Conservation (phyloP, 1,140 invertebrate species). For the Zelostemma sp. region DNA sequence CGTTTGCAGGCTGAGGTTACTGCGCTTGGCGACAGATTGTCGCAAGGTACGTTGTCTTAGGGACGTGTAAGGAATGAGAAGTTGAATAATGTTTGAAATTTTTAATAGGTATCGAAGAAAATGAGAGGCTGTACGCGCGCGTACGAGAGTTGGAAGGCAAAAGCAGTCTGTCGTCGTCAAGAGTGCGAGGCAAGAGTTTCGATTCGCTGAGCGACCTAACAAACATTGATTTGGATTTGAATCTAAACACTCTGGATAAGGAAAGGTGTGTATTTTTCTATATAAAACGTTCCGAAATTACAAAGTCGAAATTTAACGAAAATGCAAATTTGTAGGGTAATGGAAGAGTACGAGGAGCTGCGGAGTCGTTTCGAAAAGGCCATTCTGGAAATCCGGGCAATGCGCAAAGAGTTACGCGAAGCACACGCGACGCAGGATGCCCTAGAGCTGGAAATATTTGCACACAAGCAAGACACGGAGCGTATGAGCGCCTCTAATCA, state of each 20-base stretch:
- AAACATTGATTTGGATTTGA: constrained; percentile 81
- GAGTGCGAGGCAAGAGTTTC: constrained; percentile 76
- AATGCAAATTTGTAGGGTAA: constrained; percentile 72
- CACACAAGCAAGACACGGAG: constrained; percentile 80
- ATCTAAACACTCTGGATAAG: constrained; percentile 80
- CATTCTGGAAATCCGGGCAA: constrained; percentile 83
- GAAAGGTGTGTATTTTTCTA: constrained; percentile 73
- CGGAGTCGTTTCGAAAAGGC: constrained; percentile 84
- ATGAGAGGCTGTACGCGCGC: constrained; percentile 78
- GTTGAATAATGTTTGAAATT: not conserved
- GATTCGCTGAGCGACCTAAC: constrained; percentile 86
- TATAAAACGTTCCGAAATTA: too few species aligned
- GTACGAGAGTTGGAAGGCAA: constrained; percentile 79
- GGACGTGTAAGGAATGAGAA: not conserved
- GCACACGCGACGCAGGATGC: constrained; percentile 84
- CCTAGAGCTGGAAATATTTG: constrained; percentile 81
- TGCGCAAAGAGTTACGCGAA: constrained; percentile 86
- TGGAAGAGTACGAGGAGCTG: constrained; percentile 84
- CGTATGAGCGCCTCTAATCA: constrained; percentile 78
- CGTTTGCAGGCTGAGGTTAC: constrained; percentile 58
- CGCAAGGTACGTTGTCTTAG: constrained; percentile 53
- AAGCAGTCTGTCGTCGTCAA: constrained; percentile 67
- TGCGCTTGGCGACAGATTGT: constrained; percentile 73
- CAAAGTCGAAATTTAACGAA: too few species aligned
- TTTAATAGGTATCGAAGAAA: constrained; percentile 77